phyloP scores from a whole-genome alignment of 2,113 vertebrate species.

The Megaceryle maxima region DNA sequence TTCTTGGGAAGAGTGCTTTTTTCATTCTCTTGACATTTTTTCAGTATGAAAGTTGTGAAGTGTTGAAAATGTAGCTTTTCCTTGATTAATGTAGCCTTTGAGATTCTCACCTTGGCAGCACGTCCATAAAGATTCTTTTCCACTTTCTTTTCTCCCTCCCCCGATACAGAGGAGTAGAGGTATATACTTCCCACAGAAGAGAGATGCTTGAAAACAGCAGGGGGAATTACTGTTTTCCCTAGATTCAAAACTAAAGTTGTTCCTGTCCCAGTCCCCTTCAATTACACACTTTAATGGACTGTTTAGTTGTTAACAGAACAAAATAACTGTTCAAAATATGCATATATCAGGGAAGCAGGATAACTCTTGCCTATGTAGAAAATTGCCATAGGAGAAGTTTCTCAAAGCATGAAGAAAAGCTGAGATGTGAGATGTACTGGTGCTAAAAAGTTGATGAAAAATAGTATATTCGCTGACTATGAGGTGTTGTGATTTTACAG shows the following conservation, averaged over 20 bases:
- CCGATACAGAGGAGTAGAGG: neutral
- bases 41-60: conserved; percentile 29
- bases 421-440: neutral
- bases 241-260: neutral
- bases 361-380: neutral
- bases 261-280: neutral
- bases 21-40: conserved; percentile 20
- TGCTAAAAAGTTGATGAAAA: neutral
- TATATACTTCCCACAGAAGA: conserved; percentile 19
- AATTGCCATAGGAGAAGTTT: neutral
- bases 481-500: neutral
- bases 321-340: neutral
- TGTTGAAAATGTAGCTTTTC: conserved; percentile 57
- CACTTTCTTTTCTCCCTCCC: neutral
- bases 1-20: conserved; percentile 26
- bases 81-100: conserved; percentile 61
- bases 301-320: neutral
- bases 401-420: neutral
- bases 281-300: neutral
- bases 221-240: neutral
- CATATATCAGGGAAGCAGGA: neutral
- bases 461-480: neutral
- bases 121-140: neutral
- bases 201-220: neutral
- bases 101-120: conserved; percentile 28